Base-by-base conservation (phyloP, 2,888 invertebrate species). In the Ophioninae sp. region DNA sequence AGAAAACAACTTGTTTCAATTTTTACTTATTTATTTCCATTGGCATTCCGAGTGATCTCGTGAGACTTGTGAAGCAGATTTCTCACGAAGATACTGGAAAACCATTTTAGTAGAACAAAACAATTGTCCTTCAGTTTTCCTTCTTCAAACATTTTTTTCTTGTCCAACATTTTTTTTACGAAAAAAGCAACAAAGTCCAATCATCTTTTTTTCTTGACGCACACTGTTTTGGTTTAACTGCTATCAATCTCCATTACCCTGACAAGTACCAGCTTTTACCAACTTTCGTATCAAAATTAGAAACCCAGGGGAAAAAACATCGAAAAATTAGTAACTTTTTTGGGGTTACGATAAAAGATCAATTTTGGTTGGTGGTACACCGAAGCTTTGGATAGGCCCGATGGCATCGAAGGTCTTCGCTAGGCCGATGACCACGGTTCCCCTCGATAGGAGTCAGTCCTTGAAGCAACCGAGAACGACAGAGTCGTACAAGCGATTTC, bases 401-500 rank as follows among this genome's bases (percentile, higher is more conserved):
- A 75, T 74, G 41, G n/a, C 39, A 61, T 37, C 57, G 30, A 37
- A 72, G 13, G 30, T 59, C 7, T 50, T 77, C 70, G 50, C 61
- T 61, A 69, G 37, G 30, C 78, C 78, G 69, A 62, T 73, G 72
- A 64, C 79, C 73, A 73, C 72, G 64, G 23, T 44, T n/a, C 44
- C 57, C 50, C 21, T 70, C 59, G 75, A 44, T 75, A 30, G 37
- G 62, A 68, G 20, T 23, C 67, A 61, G 72, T 79, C 79, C 79
- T 82, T 78, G 73, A 78, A 62, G 73, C 67, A 67, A 68, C 64
- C 73, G 68, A 75, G 44, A 69, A 57, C 61, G 67, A 61, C 50
- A 57, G 64, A 69, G 80, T 61, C 61, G 72, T 70, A 64, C 44
- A 61, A 79, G 70, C 72, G 69, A 82, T 69, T 85, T 84, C 82